phyloP scores from a whole-genome alignment of 2,888 invertebrate species.

The Ametastegia equiseti region DNA sequence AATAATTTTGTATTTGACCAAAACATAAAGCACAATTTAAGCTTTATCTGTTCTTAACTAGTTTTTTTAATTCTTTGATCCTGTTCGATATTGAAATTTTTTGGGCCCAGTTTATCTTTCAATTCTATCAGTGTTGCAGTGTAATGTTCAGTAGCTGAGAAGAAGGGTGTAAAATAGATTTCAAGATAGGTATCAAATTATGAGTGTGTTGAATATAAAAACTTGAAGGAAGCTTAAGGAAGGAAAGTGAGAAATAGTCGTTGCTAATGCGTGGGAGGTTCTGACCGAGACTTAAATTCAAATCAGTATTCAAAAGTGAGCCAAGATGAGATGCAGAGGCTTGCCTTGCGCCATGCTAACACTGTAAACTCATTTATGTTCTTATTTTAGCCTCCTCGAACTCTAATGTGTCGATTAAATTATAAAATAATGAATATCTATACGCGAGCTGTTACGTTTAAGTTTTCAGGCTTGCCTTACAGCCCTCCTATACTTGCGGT shows the following conservation, averaged over 20 bases:
- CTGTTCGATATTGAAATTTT: too few species aligned
- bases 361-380: neutral
- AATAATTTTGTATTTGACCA: too few species aligned
- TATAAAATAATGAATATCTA: slow-evolving; percentile 6
- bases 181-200: too few species aligned
- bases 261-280: neutral
- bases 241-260: neutral
- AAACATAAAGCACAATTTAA: too few species aligned
- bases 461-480: neutral
- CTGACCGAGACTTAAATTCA: neutral
- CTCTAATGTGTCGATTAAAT: slow-evolving; percentile 33
- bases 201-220: too few species aligned
- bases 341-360: neutral
- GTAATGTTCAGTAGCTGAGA: too few species aligned
- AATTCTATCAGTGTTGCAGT: too few species aligned
- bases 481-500: neutral
- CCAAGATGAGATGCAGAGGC: slow-evolving; percentile 26
- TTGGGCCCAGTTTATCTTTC: too few species aligned
- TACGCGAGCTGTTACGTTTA: too few species aligned
- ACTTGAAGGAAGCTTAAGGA: neutral
- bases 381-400: slow-evolving; percentile 34
- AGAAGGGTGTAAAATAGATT: too few species aligned
- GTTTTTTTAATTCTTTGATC: too few species aligned
- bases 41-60: too few species aligned
- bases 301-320: slow-evolving; percentile 4